Evolutionary conservation across 2,888 invertebrate genomes (phyloP).

Genomic region (Chymomyza caudatula): DNA sequence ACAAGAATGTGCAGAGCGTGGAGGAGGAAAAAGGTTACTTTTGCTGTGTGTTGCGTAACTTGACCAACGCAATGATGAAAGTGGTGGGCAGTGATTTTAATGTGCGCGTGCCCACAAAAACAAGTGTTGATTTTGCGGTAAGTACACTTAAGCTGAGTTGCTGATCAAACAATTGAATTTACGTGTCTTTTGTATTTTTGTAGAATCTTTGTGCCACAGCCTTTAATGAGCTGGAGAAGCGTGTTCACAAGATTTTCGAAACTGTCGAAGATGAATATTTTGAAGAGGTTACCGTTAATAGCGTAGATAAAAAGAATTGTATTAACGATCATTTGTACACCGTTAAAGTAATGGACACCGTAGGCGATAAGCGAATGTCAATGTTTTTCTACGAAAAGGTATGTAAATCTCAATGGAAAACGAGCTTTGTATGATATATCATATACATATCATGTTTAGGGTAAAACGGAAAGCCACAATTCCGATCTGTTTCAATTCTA

Average conservation of each 20-base stretch:
- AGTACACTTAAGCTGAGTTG: background rate
- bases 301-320: background rate
- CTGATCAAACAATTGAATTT: background rate
- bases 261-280: slow-evolving; percentile 32
- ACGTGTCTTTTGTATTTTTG: background rate
- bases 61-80: slow-evolving; percentile 59
- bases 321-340: slow-evolving; percentile 45
- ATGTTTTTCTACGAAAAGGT: slow-evolving; percentile 39
- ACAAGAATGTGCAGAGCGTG: slow-evolving; percentile 28
- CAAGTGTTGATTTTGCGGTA: slow-evolving; percentile 55
- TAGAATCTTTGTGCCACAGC: slow-evolving; percentile 48
- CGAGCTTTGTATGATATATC: too few species aligned
- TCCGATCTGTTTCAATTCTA: slow-evolving; percentile 45
- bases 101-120: slow-evolving; percentile 43
- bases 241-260: slow-evolving; percentile 35
- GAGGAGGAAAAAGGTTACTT: slow-evolving; percentile 51
- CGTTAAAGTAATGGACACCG: slow-evolving; percentile 38
- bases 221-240: slow-evolving; percentile 49
- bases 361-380: slow-evolving; percentile 34
- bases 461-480: background rate
- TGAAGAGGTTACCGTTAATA: background rate
- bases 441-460: slow-evolving; percentile 16
- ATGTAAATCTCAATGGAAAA: slow-evolving; percentile 11
- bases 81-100: slow-evolving; percentile 66
- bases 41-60: slow-evolving; percentile 58